Conservation (phyloP, 2,888 invertebrate genomes). For the Pandemis corylana region DNA sequence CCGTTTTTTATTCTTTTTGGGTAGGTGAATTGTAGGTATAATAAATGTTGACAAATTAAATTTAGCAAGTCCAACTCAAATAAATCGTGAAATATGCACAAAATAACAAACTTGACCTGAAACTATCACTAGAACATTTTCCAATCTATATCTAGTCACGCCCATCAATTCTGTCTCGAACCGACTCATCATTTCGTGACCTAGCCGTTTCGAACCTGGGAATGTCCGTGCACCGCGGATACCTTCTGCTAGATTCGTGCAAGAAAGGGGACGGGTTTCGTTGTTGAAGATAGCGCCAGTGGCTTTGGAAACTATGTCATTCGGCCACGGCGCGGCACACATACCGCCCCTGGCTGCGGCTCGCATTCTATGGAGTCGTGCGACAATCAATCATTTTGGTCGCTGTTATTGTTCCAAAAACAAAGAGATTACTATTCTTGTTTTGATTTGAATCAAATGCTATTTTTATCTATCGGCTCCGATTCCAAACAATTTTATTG, state of each 20-base stretch:
- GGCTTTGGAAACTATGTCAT: conserved; percentile 74
- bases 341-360: conserved; percentile 62
- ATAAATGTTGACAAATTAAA: no score
- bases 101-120: not conserved
- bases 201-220: conserved; percentile 25
- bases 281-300: conserved; percentile 61
- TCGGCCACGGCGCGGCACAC: conserved; percentile 79
- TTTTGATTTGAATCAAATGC: conserved; percentile 18
- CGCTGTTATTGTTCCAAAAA: conserved; percentile 40
- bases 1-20: no score
- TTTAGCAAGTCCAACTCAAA: not conserved
- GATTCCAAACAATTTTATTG: not conserved
- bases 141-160: conserved; percentile 28
- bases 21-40: no score
- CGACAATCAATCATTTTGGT: conserved; percentile 51
- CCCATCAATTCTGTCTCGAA: conserved; percentile 17
- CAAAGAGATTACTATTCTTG: conserved; percentile 21
- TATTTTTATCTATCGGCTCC: conserved; percentile 1
- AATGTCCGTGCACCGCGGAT: conserved; percentile 29
- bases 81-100: not conserved
- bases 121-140: conserved; percentile 1
- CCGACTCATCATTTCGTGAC: conserved; percentile 38
- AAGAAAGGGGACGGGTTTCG: conserved; percentile 66
- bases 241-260: conserved; percentile 35
- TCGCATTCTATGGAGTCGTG: conserved; percentile 63